phyloP scores from a whole-genome alignment of 2,113 vertebrate genomes.

The Austrofundulus limnaeus region DNA sequence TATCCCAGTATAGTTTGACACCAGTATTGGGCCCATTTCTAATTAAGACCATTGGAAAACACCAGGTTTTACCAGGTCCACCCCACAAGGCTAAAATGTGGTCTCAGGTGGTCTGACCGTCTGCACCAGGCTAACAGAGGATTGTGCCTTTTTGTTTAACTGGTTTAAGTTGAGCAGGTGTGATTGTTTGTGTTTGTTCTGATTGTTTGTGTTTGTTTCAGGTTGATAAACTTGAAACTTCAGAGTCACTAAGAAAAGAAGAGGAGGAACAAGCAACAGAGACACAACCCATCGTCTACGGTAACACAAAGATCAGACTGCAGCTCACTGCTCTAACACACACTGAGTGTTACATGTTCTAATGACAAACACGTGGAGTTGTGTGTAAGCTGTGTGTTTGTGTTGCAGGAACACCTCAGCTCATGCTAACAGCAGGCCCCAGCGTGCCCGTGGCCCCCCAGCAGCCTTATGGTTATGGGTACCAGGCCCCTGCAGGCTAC shows the following conservation, averaged over 20 bases:
- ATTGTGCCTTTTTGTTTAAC: too few relatives aligned
- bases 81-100: too few relatives aligned
- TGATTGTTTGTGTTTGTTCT: not conserved
- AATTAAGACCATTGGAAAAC: too few relatives aligned
- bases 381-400: not conserved
- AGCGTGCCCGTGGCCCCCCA: conserved; percentile 92
- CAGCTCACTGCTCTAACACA: too few relatives aligned
- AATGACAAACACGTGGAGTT: too few relatives aligned
- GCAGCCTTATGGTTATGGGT: conserved; percentile 93
- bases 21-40: too few relatives aligned
- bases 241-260: conserved; percentile 97
- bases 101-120: too few relatives aligned
- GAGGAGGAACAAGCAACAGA: conserved; percentile 98
- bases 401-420: conserved; percentile 90
- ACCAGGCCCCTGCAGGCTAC: conserved; percentile 88
- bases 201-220: conserved; percentile 49
- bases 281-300: conserved; percentile 98
- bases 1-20: too few relatives aligned
- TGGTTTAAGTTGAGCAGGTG: not conserved
- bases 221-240: conserved; percentile 98
- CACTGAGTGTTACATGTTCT: too few relatives aligned
- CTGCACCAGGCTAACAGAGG: too few relatives aligned
- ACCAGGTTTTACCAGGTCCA: too few relatives aligned
- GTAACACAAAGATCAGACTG: conserved; percentile 76
- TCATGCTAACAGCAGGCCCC: conserved; percentile 97